Base-by-base conservation (phyloP, 2,113 vertebrate species). In the Gnathonemus longibarbis region DNA sequence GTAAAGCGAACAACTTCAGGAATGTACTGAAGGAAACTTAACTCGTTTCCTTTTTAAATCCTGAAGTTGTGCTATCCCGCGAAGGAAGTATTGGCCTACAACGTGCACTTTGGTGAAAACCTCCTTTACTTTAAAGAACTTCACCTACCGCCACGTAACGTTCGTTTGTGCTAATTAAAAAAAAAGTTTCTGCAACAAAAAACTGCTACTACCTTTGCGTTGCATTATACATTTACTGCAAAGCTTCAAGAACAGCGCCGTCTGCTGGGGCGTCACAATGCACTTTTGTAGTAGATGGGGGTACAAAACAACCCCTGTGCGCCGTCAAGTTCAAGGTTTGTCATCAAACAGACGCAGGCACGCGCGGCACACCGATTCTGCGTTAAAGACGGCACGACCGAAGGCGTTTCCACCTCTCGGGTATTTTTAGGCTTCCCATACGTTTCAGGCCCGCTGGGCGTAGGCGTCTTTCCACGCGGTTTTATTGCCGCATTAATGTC, bases 211-310 rank as follows among this genome's bases (percentile, higher is more conserved):
- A 27, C 5, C 17, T 39, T 77, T 80, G 35, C 39, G 27, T 70
- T 31, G n/a, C 62, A 31, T 27, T 70, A 31, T 13, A 70, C n/a
- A 66, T 3, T 66, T 48, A 66, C 66, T 17, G n/a, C 88, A 10
- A 77, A 17, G 15, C 21, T 49, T 90, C 88, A 49, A 87, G 31
- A 88, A 42, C 45, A 91, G 91, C 89, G 56, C 88, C 89, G 83
- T 88, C 91, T 90, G 58, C 89, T 89, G 91, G 89, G 24, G 42
- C 53, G 39, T 46, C 46, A 31, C 31, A 87, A 50, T 52, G 80
- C 39, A 46, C 39, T 0, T 90, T 62, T 24, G 42, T 21, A 31
- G 74, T 24, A 15, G 88, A 24, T 10, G 2, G 11, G 35, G 53
- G 35, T 45, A 58, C 31, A 56, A 24, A 39, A 39, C 21, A 27